Evolutionary conservation across 2,888 invertebrate genomes (phyloP).

Genomic region (Ormia ochracea): DNA sequence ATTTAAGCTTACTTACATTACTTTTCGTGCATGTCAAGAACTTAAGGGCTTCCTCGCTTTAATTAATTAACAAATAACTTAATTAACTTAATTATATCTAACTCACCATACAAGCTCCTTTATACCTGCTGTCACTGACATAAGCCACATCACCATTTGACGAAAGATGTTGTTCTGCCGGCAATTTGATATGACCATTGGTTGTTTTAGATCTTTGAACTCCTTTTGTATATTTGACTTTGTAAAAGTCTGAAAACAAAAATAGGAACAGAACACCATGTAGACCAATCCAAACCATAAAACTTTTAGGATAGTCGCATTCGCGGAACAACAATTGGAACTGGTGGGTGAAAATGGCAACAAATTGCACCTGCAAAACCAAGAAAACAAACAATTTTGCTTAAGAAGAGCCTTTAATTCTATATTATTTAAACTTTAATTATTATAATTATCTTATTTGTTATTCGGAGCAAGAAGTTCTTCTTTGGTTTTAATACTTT

Average conservation of each 20-base stretch:
- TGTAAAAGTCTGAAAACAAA: conserved; percentile 96
- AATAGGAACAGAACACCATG: conserved; percentile 96
- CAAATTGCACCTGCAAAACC: conserved; percentile 90
- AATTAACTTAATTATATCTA: conserved; percentile 61
- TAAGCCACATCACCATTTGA: conserved; percentile 54
- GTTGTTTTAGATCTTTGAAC: conserved; percentile 66
- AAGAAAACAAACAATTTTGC: not conserved
- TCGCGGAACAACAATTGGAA: conserved; percentile 92
- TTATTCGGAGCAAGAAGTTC: no score
- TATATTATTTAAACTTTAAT: no score
- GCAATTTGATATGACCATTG: conserved; percentile 67
- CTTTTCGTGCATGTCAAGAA: not conserved
- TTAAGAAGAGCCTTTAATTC: no score
- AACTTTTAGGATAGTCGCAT: conserved; percentile 93
- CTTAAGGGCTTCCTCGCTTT: not conserved
- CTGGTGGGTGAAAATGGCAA: conserved; percentile 93
- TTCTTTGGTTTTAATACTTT: no score
- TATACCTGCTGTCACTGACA: conserved; percentile 71
- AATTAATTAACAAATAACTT: not conserved
- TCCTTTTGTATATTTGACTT: conserved; percentile 83
- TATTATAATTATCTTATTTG: no score
- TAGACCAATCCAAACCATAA: conserved; percentile 95
- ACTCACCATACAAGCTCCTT: conserved; percentile 85
- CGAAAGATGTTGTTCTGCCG: conserved; percentile 57
- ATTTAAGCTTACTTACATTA: no score